Evolutionary conservation across 2,797 vertebrate species (phyloP), one percentile per base, ranked within the genome.

Genomic region (Microctenopoma steveboyesi): DNA sequence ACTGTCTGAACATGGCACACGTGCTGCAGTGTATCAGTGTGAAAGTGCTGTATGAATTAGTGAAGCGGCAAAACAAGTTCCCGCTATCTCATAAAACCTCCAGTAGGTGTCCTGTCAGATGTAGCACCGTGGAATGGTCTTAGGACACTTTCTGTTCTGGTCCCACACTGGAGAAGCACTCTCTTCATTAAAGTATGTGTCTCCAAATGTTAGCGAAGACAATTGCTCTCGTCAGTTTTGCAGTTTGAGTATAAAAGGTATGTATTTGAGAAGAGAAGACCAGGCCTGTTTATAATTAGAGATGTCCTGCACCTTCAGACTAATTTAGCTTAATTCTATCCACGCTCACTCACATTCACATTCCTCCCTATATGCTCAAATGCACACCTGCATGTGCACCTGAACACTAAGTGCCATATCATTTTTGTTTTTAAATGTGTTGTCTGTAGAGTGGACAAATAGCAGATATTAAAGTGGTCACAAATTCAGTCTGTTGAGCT

Each of bases 111-210:
- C 78, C 76, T 88, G 83, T 88, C 82, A 79, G 68, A 81, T 88
- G 64, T 37, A 22, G 57, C 65, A 40, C 53, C 39, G 71, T 64
- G 74, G 67, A 83, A 69, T 60, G 53, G 43, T 86, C 82, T 84
- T 80, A 65, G 84, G 87, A 84, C 86, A 80, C 67, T 47, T 75
- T 59, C 28, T 75, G 53, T 69, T 83, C 78, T 46, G 74, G 69
- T 74, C 60, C 59, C 73, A 64, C 54, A 61, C 76, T 75, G 76
- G 66, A 86, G 82, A 73, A 81, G 74, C 75, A 54, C 76, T 82
- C 71, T 84, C 85, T 77, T 88, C 82, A 86, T 91, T 78, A 89
- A 89, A 86, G 83, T 80, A 37, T 74, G 78, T 81, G 75, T 87
- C 85, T 83, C 76, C 57, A 78, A 74, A 78, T 79, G 70, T 76